A percentile compares a stretch with the other conserved stretches of the same genome.
phyloP scores from a whole-genome alignment of 2,797 vertebrate genomes.

The Phalloptychus januarius region DNA sequence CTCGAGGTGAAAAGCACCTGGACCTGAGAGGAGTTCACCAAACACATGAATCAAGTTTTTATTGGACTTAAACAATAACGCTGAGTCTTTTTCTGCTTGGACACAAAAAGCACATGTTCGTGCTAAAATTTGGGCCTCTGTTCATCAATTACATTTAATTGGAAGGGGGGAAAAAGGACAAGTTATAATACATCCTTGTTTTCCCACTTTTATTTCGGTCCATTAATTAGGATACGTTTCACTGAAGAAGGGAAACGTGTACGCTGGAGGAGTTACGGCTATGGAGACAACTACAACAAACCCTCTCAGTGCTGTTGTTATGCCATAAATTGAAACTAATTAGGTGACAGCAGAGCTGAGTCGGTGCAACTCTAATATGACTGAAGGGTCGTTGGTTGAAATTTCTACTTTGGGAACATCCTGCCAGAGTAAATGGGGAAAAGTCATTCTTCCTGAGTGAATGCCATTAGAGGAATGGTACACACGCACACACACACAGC shows the following conservation, averaged over 20 bases:
- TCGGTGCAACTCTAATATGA: slow-evolving; percentile 42
- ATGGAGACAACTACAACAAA: slow-evolving; percentile 15
- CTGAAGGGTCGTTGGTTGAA: slow-evolving; percentile 57
- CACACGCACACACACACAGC: slow-evolving; percentile 1
- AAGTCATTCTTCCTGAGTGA: slow-evolving; percentile 41
- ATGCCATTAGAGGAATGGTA: slow-evolving; percentile 30
- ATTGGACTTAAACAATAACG: slow-evolving; percentile 8
- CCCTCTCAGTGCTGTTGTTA: slow-evolving; percentile 35
- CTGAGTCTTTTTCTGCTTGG: slow-evolving; percentile 5
- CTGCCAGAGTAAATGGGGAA: slow-evolving; percentile 33
- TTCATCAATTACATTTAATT: slow-evolving; percentile 41
- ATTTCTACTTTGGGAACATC: slow-evolving; percentile 53
- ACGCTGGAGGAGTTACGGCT: slow-evolving; percentile 13
- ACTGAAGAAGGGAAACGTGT: neutral
- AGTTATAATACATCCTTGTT: slow-evolving; percentile 18
- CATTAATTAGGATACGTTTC: slow-evolving; percentile 31
- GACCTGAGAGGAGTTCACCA: slow-evolving; percentile 25
- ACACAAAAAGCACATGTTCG: slow-evolving; percentile 8
- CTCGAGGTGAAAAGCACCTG: slow-evolving; percentile 36
- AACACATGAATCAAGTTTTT: slow-evolving; percentile 26
- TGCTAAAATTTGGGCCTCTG: slow-evolving; percentile 2
- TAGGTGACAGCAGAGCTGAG: slow-evolving; percentile 51
- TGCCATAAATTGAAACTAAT: slow-evolving; percentile 64
- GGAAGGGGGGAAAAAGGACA: slow-evolving; percentile 8
- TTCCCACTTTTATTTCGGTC: neutral